Conservation (phyloP, 2,113 vertebrate genomes). For the Cyanoderma ruficeps region DNA sequence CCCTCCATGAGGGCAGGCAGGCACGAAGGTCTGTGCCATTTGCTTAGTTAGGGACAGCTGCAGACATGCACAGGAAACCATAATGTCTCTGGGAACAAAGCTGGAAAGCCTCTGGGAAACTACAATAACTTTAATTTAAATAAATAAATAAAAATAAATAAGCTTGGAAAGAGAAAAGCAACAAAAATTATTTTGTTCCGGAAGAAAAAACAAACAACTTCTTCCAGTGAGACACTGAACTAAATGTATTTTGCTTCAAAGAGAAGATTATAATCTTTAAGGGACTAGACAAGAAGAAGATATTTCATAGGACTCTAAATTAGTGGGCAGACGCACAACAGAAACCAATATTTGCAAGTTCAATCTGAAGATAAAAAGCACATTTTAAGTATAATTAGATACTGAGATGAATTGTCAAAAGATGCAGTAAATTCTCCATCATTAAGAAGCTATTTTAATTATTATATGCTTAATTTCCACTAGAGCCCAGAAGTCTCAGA, state of each 20-base stretch:
- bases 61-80: not conserved
- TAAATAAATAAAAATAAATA: not conserved
- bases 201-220: not conserved
- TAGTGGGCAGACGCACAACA: conserved; percentile 34
- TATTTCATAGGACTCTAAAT: conserved; percentile 41
- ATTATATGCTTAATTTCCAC: not conserved
- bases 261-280: conserved; percentile 55
- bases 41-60: not conserved
- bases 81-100: conserved; percentile 5
- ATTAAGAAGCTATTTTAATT: conserved; percentile 41
- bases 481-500: not conserved
- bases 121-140: not conserved
- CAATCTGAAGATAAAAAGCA: conserved; percentile 49
- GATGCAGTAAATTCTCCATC: conserved; percentile 39
- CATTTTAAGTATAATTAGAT: conserved; percentile 31
- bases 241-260: conserved; percentile 36
- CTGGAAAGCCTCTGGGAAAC: not conserved
- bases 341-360: conserved; percentile 43
- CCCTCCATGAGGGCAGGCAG: not conserved
- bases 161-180: conserved; percentile 49
- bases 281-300: conserved; percentile 27
- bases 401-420: conserved; percentile 29
- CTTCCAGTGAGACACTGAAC: not conserved
- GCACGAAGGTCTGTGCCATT: not conserved
- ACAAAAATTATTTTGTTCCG: conserved; percentile 47